A percentile compares a stretch with the other conserved stretches of the same genome.
Evolutionary conservation across 2,113 vertebrate species (phyloP).

Genomic region (Trinectes maculatus): DNA sequence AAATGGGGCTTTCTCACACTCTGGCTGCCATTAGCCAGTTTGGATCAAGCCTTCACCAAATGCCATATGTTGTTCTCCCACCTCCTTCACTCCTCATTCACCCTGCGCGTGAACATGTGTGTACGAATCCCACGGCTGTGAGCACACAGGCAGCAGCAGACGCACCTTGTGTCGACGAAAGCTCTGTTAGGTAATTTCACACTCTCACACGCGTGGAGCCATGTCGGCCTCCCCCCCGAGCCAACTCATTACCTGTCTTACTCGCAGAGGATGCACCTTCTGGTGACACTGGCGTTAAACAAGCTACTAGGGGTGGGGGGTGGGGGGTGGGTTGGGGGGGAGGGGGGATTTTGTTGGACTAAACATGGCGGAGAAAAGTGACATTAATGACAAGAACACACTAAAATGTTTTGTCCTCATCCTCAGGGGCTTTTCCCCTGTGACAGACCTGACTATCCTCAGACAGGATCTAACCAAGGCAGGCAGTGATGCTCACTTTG

Average conservation of each 20-base stretch:
- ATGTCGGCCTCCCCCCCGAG: slow-evolving; percentile 69
- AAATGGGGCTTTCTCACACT: slow-evolving; percentile 1
- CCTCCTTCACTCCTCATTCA: slow-evolving; percentile 11
- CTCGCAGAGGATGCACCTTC: slow-evolving; percentile 63
- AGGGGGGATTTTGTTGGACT: slow-evolving; percentile 37
- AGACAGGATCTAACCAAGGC: slow-evolving; percentile 52
- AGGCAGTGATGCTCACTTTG: slow-evolving; percentile 72
- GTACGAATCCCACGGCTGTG: slow-evolving; percentile 46
- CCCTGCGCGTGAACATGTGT: slow-evolving; percentile 40
- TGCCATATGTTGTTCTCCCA: slow-evolving; percentile 57
- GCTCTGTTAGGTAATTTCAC: slow-evolving; percentile 78
- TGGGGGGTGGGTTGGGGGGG: background rate
- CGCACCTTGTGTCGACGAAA: slow-evolving; percentile 56
- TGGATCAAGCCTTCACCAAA: slow-evolving; percentile 34
- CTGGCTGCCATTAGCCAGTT: background rate
- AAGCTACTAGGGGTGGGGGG: slow-evolving; percentile 61
- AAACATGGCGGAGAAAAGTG: slow-evolving; percentile 59
- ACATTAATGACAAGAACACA: slow-evolving; percentile 34
- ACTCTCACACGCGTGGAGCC: slow-evolving; percentile 70
- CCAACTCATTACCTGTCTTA: slow-evolving; percentile 79
- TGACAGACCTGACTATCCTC: slow-evolving; percentile 75
- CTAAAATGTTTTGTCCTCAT: slow-evolving; percentile 51
- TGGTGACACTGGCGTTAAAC: slow-evolving; percentile 71
- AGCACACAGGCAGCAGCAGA: slow-evolving; percentile 50
- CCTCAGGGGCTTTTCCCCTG: slow-evolving; percentile 37